Evolutionary conservation across 2,888 invertebrate genomes (phyloP).

Genomic region (Odontomyia ornata): DNA sequence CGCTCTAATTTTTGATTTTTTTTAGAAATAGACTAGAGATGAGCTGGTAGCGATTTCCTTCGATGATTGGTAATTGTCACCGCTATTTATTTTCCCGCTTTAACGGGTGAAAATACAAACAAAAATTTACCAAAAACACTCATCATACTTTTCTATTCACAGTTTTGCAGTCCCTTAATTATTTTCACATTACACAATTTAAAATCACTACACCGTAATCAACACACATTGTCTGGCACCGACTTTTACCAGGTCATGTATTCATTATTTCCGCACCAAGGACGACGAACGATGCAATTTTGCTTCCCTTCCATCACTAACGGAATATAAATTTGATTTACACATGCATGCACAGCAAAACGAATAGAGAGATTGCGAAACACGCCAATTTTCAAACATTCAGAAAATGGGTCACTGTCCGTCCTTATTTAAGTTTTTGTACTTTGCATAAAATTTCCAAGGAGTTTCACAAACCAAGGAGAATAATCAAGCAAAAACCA

Average conservation of each 20-base stretch:
- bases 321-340: not conserved
- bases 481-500: not conserved
- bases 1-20: no score
- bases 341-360: constrained; percentile 16
- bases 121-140: no score
- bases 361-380: not conserved
- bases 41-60: no score
- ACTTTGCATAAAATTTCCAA: not conserved
- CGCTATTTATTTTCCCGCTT: no score
- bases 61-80: no score
- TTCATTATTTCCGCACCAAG: not conserved
- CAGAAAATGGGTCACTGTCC: constrained; percentile 27
- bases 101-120: no score
- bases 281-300: not conserved
- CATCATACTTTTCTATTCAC: no score
- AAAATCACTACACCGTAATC: no score
- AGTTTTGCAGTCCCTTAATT: no score
- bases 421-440: constrained; percentile 19
- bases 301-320: not conserved
- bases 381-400: constrained; percentile 8
- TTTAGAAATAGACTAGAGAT: no score
- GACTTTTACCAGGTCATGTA: constrained; percentile 3
- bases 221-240: no score
- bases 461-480: not conserved
- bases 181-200: no score